Conservation (phyloP, 2,797 vertebrate genomes). For the Synaphobranchus kaupii region DNA sequence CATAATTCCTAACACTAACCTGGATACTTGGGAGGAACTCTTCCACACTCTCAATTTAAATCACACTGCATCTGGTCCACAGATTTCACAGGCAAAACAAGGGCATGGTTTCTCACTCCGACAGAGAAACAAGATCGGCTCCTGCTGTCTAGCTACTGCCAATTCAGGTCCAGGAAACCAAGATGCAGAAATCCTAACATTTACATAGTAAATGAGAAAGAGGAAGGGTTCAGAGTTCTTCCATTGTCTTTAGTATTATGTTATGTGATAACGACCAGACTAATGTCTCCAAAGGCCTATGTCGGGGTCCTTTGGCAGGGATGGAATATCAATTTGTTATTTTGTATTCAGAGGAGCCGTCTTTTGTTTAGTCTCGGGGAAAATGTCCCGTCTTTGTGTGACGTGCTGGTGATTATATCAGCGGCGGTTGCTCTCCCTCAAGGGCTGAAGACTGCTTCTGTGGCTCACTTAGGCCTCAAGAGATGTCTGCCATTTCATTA, state of each 20-base stretch:
- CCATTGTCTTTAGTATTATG: not conserved
- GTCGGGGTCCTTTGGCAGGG: not conserved
- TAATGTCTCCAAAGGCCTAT: not conserved
- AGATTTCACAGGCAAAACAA: not conserved
- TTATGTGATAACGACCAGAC: not conserved
- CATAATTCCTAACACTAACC: not conserved
- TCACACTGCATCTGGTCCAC: not conserved
- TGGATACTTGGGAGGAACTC: slow-evolving; percentile 8
- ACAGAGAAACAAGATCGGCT: not conserved
- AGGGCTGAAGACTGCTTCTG: not conserved
- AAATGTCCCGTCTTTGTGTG: slow-evolving; percentile 19
- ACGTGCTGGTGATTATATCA: slow-evolving; percentile 9
- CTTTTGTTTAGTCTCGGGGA: slow-evolving; percentile 26
- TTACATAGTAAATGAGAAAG: not conserved
- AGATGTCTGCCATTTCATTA: not conserved
- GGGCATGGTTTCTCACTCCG: not conserved
- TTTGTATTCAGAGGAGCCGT: slow-evolving; percentile 14
- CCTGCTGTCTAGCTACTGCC: not conserved
- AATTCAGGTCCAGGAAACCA: not conserved
- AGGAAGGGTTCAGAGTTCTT: not conserved
- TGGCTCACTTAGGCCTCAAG: not conserved
- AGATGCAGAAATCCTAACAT: not conserved
- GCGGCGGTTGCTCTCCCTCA: not conserved
- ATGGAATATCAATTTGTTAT: slow-evolving; percentile 7
- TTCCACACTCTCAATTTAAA: not conserved